Evolutionary conservation across 1,140 invertebrate species (phyloP).

Genomic region (Nasonia giraulti): DNA sequence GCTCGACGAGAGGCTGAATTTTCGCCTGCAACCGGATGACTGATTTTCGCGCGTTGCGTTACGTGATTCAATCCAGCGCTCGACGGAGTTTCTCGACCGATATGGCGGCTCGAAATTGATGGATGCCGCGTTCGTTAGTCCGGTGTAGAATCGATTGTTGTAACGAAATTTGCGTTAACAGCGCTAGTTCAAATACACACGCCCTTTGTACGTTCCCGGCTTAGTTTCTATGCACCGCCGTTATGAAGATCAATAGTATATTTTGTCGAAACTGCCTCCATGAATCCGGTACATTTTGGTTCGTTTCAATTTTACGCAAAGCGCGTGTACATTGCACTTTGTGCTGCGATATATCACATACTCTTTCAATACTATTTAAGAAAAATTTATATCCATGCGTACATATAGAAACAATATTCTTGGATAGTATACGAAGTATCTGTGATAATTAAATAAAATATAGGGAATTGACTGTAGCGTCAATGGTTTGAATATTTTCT

Average conservation of each 20-base stretch:
- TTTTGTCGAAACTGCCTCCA: too few relatives aligned
- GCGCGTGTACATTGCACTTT: neutral
- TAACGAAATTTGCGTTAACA: too few relatives aligned
- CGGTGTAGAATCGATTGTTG: neutral
- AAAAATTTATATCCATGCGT: slow-evolving; percentile 38
- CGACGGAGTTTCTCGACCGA: too few relatives aligned
- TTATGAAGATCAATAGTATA: too few relatives aligned
- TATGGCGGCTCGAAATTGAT: too few relatives aligned
- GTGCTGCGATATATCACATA: slow-evolving; percentile 13
- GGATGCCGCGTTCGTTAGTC: too few relatives aligned
- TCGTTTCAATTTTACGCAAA: neutral
- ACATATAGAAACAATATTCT: slow-evolving; percentile 30
- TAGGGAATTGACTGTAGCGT: neutral
- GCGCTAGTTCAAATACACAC: too few relatives aligned
- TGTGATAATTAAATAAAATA: slow-evolving; percentile 46
- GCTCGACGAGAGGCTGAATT: slow-evolving; percentile 20
- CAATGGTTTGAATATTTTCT: neutral
- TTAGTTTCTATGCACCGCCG: too few relatives aligned
- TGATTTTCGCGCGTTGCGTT: neutral
- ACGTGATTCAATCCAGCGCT: too few relatives aligned
- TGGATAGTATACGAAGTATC: slow-evolving; percentile 51
- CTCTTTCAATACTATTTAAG: slow-evolving; percentile 43
- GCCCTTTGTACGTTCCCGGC: too few relatives aligned
- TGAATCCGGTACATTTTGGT: too few relatives aligned
- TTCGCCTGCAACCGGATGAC: neutral